A percentile compares a stretch with the other conserved stretches of the same genome.
Evolutionary conservation across 1,140 invertebrate species (phyloP).

Genomic region (Dreissena polymorpha): DNA sequence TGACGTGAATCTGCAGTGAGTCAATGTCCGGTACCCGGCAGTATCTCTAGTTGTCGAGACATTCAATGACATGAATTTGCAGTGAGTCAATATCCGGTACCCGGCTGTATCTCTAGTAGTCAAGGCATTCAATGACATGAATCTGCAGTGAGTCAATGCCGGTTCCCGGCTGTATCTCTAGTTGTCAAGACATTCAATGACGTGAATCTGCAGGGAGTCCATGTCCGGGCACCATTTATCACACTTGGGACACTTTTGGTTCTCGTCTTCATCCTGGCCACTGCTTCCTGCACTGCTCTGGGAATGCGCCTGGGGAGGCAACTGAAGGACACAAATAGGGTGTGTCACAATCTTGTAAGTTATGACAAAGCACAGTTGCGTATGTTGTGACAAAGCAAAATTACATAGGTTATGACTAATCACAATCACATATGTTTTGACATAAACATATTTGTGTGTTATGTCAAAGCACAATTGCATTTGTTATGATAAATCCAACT

Average conservation of each 20-base stretch:
- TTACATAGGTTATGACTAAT: not conserved
- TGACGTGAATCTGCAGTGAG: conserved; percentile 70
- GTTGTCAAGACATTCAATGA: conserved; percentile 68
- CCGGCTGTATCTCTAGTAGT: too few relatives aligned
- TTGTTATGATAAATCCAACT: too few relatives aligned
- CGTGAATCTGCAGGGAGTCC: conserved; percentile 71
- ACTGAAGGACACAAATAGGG: not conserved
- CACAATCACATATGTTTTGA: not conserved
- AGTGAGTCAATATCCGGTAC: too few relatives aligned
- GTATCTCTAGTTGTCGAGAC: too few relatives aligned
- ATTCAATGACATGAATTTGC: too few relatives aligned
- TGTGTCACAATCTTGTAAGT: too few relatives aligned
- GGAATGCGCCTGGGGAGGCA: conserved; percentile 19
- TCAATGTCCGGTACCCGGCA: conserved; percentile 72
- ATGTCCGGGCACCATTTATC: conserved; percentile 63
- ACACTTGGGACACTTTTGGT: conserved; percentile 67
- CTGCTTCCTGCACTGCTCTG: conserved; percentile 12
- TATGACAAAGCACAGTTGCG: not conserved
- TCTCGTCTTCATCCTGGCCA: conserved; percentile 57
- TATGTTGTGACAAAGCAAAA: not conserved
- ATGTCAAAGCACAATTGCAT: too few relatives aligned
- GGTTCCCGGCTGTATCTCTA: not conserved
- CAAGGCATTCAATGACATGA: too few relatives aligned
- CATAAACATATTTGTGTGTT: not conserved
- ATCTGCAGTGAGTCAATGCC: too few relatives aligned